A percentile compares a stretch with the other conserved stretches of the same genome.
Conservation (phyloP, 1,140 invertebrate genomes). For the Phymorhynchus buccinoides region DNA sequence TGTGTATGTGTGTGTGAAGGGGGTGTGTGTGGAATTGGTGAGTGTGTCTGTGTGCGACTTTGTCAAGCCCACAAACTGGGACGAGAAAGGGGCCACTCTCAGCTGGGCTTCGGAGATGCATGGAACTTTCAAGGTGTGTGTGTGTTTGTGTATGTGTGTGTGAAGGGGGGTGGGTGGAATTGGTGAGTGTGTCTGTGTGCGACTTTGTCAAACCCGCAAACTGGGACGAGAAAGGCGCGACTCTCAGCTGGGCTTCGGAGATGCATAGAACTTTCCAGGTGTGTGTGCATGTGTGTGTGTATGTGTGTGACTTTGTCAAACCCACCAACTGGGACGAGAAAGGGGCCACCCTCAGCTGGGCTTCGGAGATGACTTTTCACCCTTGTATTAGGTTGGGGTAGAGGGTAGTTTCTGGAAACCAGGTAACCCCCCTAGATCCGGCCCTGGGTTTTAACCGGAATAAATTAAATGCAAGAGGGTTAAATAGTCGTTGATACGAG, state of each 20-base stretch:
- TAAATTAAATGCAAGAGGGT: too few species aligned
- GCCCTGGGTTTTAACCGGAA: too few species aligned
- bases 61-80: slow-evolving; percentile 70
- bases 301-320: slow-evolving; percentile 58
- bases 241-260: slow-evolving; percentile 66
- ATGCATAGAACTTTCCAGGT: slow-evolving; percentile 71
- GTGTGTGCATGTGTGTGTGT: slow-evolving; percentile 22
- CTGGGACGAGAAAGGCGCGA: slow-evolving; percentile 71
- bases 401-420: too few species aligned
- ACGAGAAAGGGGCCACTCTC: slow-evolving; percentile 71
- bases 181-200: slow-evolving; percentile 38
- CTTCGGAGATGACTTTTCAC: slow-evolving; percentile 69
- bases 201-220: slow-evolving; percentile 72
- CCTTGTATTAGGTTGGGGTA: too few species aligned
- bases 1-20: not conserved
- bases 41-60: not conserved
- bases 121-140: slow-evolving; percentile 64
- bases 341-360: slow-evolving; percentile 67
- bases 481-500: too few species aligned
- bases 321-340: slow-evolving; percentile 72
- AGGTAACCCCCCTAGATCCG: too few species aligned
- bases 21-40: not conserved
- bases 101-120: slow-evolving; percentile 70
- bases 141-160: not conserved
- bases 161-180: not conserved